Evolutionary conservation across 2,888 invertebrate species (phyloP).

Genomic region (Epinotia ramella): DNA sequence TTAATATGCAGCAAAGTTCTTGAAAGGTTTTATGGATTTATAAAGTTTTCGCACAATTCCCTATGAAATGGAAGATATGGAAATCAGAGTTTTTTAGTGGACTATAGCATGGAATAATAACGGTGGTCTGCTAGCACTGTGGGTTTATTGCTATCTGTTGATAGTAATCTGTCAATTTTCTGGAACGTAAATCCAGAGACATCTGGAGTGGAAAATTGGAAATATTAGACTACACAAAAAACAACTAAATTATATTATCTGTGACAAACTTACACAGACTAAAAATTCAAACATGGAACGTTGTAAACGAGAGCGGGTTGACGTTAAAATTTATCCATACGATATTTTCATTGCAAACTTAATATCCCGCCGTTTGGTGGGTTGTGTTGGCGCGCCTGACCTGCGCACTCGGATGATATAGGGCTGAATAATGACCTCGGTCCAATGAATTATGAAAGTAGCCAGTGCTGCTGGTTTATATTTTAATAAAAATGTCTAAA

Average conservation of each 20-base stretch:
- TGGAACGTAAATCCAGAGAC: not conserved
- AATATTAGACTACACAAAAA: not conserved
- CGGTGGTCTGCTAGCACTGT: too few relatives aligned
- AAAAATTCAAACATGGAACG: conserved; percentile 19
- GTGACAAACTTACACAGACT: not conserved
- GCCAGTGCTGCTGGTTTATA: conserved; percentile 7
- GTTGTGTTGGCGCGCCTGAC: conserved; percentile 40
- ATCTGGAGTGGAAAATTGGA: not conserved
- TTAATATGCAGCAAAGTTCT: too few relatives aligned
- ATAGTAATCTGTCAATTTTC: not conserved
- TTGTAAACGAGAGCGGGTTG: conserved; percentile 32
- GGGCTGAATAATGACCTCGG: conserved; percentile 61
- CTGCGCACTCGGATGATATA: conserved; percentile 60
- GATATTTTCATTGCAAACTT: conserved; percentile 56
- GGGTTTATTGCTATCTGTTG: too few relatives aligned
- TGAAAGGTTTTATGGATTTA: too few relatives aligned
- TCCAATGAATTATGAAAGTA: conserved; percentile 60
- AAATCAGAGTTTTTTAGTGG: too few relatives aligned
- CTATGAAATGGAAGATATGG: too few relatives aligned
- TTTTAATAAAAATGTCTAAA: conserved; percentile 4
- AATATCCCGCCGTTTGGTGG: conserved; percentile 45
- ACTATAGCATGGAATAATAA: too few relatives aligned
- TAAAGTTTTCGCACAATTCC: too few relatives aligned
- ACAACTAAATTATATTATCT: not conserved
- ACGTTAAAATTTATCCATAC: conserved; percentile 54